phyloP scores from a whole-genome alignment of 30 jellyfish, hydroid and myxozoan genomes.

The Catostylus mosaicus region DNA sequence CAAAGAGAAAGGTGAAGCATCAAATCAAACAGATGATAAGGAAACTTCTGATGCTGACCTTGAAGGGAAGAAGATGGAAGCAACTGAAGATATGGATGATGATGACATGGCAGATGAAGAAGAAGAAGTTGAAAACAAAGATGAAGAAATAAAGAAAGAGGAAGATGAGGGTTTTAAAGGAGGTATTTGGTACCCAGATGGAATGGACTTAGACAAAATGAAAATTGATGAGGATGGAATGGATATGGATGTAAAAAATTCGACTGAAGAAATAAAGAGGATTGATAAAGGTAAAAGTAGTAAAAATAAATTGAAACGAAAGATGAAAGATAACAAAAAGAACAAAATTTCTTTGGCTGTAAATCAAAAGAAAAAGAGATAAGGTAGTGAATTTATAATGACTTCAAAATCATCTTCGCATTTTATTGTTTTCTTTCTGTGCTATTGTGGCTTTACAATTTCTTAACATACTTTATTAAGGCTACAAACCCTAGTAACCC shows the following conservation, averaged over 20 bases:
- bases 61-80: not conserved
- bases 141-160: not conserved
- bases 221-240: not conserved
- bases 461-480: too few species aligned
- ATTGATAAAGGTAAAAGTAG: not conserved
- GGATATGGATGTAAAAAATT: constrained; percentile 7
- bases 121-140: not conserved
- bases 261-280: not conserved
- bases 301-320: constrained; percentile 31
- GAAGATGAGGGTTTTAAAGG: constrained; percentile 39
- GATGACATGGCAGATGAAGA: constrained; percentile 5
- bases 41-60: not conserved
- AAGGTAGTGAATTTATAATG: not conserved
- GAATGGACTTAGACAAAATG: not conserved
- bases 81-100: not conserved
- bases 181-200: constrained; percentile 43
- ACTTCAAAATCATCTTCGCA: too few species aligned
- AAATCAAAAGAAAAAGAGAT: constrained; percentile 32
- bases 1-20: not conserved
- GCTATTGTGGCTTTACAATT: too few species aligned
- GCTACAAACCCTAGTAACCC: too few species aligned
- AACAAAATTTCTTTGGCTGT: not conserved
- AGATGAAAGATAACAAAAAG: constrained; percentile 35
- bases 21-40: not conserved
- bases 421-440: too few species aligned